Evolutionary conservation across 2,888 invertebrate species (phyloP).

Genomic region (Rhagonycha fulva): DNA sequence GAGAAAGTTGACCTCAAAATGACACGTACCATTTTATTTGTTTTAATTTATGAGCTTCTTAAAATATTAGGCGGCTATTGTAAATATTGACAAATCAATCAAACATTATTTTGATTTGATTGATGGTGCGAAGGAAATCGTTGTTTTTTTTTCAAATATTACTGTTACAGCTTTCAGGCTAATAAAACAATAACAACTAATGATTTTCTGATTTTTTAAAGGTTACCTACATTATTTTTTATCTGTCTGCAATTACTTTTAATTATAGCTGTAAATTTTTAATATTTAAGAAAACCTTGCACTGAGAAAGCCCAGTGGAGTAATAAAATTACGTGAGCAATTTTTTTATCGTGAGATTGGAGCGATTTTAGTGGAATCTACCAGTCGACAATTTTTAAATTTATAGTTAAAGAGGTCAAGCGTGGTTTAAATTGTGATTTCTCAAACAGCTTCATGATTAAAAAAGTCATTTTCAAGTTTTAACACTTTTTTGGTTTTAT

Average conservation of each 20-base stretch:
- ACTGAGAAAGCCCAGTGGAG: not conserved
- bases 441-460: not conserved
- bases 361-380: not conserved
- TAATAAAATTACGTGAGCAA: not conserved
- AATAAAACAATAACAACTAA: not conserved
- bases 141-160: not conserved
- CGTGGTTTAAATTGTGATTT: not conserved
- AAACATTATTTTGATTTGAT: not conserved
- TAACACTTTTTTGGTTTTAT: not conserved
- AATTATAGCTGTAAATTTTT: not conserved
- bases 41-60: not conserved
- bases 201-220: not conserved
- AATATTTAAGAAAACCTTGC: not conserved
- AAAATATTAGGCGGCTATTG: not conserved
- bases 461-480: not conserved
- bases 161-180: not conserved
- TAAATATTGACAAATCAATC: not conserved
- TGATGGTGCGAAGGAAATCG: not conserved
- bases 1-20: constrained; percentile 2
- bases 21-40: constrained; percentile 1
- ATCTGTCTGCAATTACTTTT: not conserved
- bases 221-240: not conserved
- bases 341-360: not conserved
- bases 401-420: not conserved
- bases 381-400: not conserved